Base-by-base conservation (phyloP, 2,888 invertebrate genomes). In the Cloeon dipterum region DNA sequence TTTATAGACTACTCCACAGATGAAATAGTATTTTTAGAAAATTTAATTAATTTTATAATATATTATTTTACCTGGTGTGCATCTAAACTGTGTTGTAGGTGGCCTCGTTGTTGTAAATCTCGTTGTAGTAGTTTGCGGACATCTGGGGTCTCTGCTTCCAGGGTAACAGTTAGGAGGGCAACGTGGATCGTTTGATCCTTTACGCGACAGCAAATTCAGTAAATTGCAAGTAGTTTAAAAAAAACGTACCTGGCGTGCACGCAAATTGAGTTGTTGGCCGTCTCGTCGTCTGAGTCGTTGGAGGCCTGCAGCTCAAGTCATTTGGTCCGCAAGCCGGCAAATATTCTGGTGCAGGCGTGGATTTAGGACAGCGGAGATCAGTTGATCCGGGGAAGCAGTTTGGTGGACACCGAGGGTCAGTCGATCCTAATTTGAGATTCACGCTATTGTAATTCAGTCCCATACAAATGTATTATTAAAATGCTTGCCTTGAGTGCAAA, bases 81-180 rank as follows among this genome's bases (percentile, higher is more conserved):
- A 7, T 16, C 3, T 8, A 21, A n/a, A 23, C 25, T 3, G 29
- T 8, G 8, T n/a, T 2, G n/a, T 35, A 10, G 39, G 20, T 18
- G 11, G 17, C 13, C 11, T 10, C 20, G 37, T 25, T 3, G 39
- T 39, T n/a, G 38, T 36, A 16, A 40, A 23, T 8, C 8, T 8
- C 8, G 7, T 23, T 26, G 47, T 36, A 10, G 40, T 46, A 0
- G 50, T 47, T 20, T 46, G 45, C 1, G 54, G 54, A 26, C 55
- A 54, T 0, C 51, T 44, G 0, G 53, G 49, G 36, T 55, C 53
- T 1, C 41, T 46, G 7, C 44, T 46, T 16, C 48, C 49, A 26
- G 50, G 52, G 38, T 45, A 51, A 29, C 53, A 55, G 1, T 39
- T 45, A 0, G 49, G 23, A 11, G 47, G 46, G 32, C 47, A 47